Percentiles rank a stretch among this genome's conserved stretches.
Evolutionary conservation across 2,797 vertebrate species (phyloP).

Genomic region (Borostomias antarcticus): DNA sequence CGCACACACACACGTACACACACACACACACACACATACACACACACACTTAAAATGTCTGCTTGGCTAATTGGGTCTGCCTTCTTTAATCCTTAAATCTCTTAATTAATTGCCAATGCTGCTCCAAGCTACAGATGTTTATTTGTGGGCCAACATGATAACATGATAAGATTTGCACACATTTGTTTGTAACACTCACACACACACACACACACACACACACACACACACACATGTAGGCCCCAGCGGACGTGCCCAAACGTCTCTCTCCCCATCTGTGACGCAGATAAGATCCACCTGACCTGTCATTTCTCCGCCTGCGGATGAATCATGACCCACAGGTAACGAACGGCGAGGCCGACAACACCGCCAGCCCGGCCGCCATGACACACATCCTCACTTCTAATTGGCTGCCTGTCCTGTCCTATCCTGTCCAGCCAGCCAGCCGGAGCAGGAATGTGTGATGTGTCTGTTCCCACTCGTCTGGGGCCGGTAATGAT

Average conservation of each 20-base stretch:
- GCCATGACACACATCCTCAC: conserved; percentile 1
- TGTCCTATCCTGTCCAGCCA: no score
- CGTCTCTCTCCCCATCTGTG: conserved; percentile 31
- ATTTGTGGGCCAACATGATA: conserved; percentile 50
- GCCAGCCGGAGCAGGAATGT: conserved; percentile 29
- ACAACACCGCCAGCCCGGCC: conserved; percentile 37
- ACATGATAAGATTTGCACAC: conserved; percentile 46
- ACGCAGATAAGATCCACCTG: conserved; percentile 44
- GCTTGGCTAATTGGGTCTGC: conserved; percentile 53
- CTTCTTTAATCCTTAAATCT: conserved; percentile 67
- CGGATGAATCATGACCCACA: conserved; percentile 19
- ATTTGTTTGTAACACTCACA: conserved; percentile 31
- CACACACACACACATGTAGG: neutral
- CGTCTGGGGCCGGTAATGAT: conserved; percentile 43
- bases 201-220: conserved; percentile 18
- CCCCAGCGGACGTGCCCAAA: conserved; percentile 8
- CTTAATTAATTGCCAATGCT: conserved; percentile 56
- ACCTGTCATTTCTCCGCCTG: conserved; percentile 21
- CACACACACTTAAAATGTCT: conserved; percentile 46
- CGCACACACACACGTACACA: conserved; percentile 15
- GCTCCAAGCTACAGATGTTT: conserved; percentile 38
- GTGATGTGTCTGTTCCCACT: conserved; percentile 28
- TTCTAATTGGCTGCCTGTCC: conserved; percentile 25
- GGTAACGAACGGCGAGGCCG: conserved; percentile 34
- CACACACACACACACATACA: conserved; percentile 4